Percentiles rank a stretch among this genome's conserved stretches.
Conservation (phyloP, 2,888 invertebrate genomes). For the Prostheceraeus crozeri region DNA sequence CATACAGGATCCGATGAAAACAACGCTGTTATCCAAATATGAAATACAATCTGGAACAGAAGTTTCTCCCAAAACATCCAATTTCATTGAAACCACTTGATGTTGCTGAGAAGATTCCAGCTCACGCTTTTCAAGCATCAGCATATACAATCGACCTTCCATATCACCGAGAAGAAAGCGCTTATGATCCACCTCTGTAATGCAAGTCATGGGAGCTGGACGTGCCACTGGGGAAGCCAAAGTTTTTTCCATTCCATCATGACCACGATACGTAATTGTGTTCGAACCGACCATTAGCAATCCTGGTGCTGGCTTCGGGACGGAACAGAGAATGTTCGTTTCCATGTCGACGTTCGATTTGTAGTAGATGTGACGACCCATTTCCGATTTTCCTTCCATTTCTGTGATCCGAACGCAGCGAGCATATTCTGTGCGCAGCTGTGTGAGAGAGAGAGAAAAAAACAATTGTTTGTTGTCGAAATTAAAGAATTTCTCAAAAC, state of each 20-base stretch:
- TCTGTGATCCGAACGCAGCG: no score
- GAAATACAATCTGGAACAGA: conserved; percentile 89
- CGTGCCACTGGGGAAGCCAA: conserved; percentile 57
- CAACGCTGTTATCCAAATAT: conserved; percentile 93
- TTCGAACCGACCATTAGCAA: not conserved
- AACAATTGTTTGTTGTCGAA: no score
- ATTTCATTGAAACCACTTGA: conserved; percentile 15
- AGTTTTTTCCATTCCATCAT: not conserved
- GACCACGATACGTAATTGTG: not conserved
- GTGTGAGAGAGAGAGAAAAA: no score
- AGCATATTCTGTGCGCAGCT: no score
- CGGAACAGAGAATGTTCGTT: not conserved
- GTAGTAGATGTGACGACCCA: no score
- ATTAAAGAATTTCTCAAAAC: no score
- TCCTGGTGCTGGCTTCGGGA: not conserved
- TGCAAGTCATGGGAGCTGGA: conserved; percentile 87
- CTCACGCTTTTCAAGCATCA: no score
- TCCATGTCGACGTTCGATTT: not conserved
- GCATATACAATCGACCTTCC: conserved; percentile 86
- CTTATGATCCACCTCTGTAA: conserved; percentile 80
- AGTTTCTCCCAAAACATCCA: conserved; percentile 68
- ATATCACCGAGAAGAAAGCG: conserved; percentile 83
- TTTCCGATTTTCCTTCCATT: no score
- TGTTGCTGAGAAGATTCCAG: not conserved
- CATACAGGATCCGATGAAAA: conserved; percentile 82